Percentiles rank a stretch among this genome's conserved stretches.
These are phyloP conservation scores for Carpatolechia fugitivella DNA, from an alignment of 2,888 invertebrate species.

Conservation along the genomic window DNA sequence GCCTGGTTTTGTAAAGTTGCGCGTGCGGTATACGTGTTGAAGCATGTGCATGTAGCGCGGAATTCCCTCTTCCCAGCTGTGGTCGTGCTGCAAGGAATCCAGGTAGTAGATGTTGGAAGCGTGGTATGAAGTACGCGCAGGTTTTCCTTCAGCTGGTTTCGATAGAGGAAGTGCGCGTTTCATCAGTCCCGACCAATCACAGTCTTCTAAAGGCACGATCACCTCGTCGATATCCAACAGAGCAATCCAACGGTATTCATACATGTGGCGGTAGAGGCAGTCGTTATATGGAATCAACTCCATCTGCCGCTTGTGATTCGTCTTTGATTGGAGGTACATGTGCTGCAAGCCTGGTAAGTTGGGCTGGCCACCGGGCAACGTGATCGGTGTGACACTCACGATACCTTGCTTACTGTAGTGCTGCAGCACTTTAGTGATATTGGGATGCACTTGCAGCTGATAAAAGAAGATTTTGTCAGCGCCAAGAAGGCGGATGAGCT, in stretches of 20 bases:
- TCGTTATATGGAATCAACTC: constrained; percentile 98
- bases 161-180: constrained; percentile 83
- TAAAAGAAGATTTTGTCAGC: constrained; percentile 96
- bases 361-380: constrained; percentile 93
- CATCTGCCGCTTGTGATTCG: constrained; percentile 95
- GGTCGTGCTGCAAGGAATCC: constrained; percentile 90
- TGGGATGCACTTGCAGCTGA: constrained; percentile 93
- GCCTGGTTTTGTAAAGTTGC: constrained; percentile 95
- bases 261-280: constrained; percentile 95
- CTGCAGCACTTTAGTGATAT: constrained; percentile 89
- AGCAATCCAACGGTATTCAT: constrained; percentile 93
- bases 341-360: constrained; percentile 94
- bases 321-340: constrained; percentile 92
- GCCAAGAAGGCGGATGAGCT: constrained; percentile 90
- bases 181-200: constrained; percentile 89
- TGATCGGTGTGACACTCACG: constrained; percentile 88
- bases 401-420: constrained; percentile 83
- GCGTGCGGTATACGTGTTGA: constrained; percentile 93
- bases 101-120: constrained; percentile 95
- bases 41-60: constrained; percentile 96
- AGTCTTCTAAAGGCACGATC: constrained; percentile 90
- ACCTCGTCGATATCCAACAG: constrained; percentile 96
- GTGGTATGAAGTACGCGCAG: constrained; percentile 88
- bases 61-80: constrained; percentile 87
- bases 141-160: constrained; percentile 71